These are phyloP conservation scores for Pao palembangensis DNA, from an alignment of 2,113 vertebrate genomes.

Conservation along the genomic window DNA sequence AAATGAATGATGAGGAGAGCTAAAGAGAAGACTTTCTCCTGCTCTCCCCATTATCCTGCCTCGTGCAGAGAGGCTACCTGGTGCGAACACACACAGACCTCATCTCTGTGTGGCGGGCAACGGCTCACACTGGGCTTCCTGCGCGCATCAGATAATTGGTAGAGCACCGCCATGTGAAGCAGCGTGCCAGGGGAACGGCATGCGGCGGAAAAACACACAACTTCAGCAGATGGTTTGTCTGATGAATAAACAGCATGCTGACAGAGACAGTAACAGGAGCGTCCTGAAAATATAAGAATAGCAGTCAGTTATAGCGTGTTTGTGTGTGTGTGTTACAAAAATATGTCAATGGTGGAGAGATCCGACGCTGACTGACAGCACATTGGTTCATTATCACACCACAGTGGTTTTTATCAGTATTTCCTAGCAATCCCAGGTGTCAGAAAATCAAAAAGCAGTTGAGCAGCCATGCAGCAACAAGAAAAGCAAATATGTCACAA, in stretches of 20 bases:
- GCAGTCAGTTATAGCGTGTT: conserved; percentile 6
- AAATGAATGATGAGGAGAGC: conserved; percentile 59
- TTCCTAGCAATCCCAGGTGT: conserved; percentile 58
- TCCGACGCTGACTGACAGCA: conserved; percentile 53
- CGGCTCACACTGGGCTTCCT: conserved; percentile 58
- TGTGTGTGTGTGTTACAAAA: conserved; percentile 38
- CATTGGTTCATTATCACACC: conserved; percentile 61
- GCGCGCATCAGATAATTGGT: conserved; percentile 69
- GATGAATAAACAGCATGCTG: conserved; percentile 71
- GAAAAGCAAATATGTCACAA: conserved; percentile 61
- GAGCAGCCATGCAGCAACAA: conserved; percentile 47
- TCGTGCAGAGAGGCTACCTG: conserved; percentile 59
- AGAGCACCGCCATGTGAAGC: conserved; percentile 55
- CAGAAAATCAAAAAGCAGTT: conserved; percentile 59
- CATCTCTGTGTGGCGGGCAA: conserved; percentile 57
- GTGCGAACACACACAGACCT: conserved; percentile 58
- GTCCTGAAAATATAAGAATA: conserved; percentile 24
- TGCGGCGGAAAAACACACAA: conserved; percentile 63
- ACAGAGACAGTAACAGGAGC: conserved; percentile 35
- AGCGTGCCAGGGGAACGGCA: conserved; percentile 43
- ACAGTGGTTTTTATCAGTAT: conserved; percentile 51
- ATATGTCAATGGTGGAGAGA: conserved; percentile 40
- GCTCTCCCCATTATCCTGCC: conserved; percentile 51
- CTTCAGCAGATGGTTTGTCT: conserved; percentile 73
- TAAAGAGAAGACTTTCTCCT: conserved; percentile 32